Base-by-base conservation (phyloP, 2,113 vertebrate species). In the Aegotheles bennettii region DNA sequence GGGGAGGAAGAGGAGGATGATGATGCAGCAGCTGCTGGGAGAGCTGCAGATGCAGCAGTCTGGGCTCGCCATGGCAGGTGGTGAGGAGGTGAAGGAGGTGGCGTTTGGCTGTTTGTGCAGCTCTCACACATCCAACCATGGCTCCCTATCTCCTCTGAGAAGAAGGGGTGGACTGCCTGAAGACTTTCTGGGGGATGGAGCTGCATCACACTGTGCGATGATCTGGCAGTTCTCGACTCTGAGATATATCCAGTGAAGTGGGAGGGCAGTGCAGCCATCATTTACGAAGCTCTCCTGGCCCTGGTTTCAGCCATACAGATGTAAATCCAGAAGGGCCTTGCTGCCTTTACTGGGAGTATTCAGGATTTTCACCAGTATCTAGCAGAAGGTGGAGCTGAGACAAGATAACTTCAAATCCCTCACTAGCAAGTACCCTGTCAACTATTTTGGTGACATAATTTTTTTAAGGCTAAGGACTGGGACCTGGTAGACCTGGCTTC, bases 11-110 rank as follows among this genome's bases (percentile, higher is more conserved):
- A 84, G n/a, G n/a, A n/a, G 13, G 21, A 56, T 17, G 31, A 56
- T 8, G 50, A 78, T 51, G 25, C 5, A 5, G 36, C 47, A 29
- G 28, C 19, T 26, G 20, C 47, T 67, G 20, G 2, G 1, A 26
- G 12, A 59, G 10, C 25, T 19, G 33, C 0, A 0, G 36, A 9
- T 3, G 6, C 56, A 65, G 51, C 57, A 75, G 51, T 25, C 63
- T 16, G 3, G 33, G 26, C 69, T 13, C 45, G n/a, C 33, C 16
- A 2, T 24, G 21, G 42, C 48, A 35, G 23, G 53, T 1, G 0
- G 1, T 29, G 43, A 57, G 29, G 71, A 82, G 29, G 40, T 47
- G 38, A 71, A 79, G 33, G 38, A 48, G 12, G 7, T 0, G 4
- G 21, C 0, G 0, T 69, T 65, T 64, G 84, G 47, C 54, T 69